Evolutionary conservation across 2,113 vertebrate species (phyloP).

Genomic region (Cercopithecus mona): DNA sequence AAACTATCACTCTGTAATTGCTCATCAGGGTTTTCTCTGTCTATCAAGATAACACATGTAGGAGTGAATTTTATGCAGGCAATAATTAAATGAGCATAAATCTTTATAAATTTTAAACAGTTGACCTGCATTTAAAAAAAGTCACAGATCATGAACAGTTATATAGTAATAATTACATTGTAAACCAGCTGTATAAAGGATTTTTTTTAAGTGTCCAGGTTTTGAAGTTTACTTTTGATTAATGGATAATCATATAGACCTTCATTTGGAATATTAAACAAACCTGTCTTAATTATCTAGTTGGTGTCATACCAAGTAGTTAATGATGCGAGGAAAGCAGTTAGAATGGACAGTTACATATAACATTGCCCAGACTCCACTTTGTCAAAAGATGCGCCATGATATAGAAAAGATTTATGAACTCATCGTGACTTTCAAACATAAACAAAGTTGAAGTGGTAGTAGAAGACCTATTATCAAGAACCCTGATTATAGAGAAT

Average conservation of each 20-base stretch:
- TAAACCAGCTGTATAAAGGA: constrained; percentile 59
- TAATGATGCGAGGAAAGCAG: constrained; percentile 72
- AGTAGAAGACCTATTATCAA: constrained; percentile 58
- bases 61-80: constrained; percentile 73
- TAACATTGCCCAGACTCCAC: constrained; percentile 56
- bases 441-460: constrained; percentile 48
- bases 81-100: constrained; percentile 75
- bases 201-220: constrained; percentile 58
- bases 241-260: constrained; percentile 73
- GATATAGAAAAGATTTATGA: constrained; percentile 60
- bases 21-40: constrained; percentile 69
- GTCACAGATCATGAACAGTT: constrained; percentile 67
- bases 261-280: constrained; percentile 78
- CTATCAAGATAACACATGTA: constrained; percentile 57
- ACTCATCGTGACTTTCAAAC: constrained; percentile 64
- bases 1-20: constrained; percentile 62
- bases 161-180: constrained; percentile 70
- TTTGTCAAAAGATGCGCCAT: constrained; percentile 67
- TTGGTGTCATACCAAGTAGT: constrained; percentile 79
- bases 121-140: constrained; percentile 69
- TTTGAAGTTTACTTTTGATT: constrained; percentile 76
- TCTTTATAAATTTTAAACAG: constrained; percentile 76
- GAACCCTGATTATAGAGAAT: constrained; percentile 40
- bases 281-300: constrained; percentile 75
- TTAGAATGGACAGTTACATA: constrained; percentile 54